Evolutionary conservation across 2,888 invertebrate genomes (phyloP).

Genomic region (Dysmachus trigonus): DNA sequence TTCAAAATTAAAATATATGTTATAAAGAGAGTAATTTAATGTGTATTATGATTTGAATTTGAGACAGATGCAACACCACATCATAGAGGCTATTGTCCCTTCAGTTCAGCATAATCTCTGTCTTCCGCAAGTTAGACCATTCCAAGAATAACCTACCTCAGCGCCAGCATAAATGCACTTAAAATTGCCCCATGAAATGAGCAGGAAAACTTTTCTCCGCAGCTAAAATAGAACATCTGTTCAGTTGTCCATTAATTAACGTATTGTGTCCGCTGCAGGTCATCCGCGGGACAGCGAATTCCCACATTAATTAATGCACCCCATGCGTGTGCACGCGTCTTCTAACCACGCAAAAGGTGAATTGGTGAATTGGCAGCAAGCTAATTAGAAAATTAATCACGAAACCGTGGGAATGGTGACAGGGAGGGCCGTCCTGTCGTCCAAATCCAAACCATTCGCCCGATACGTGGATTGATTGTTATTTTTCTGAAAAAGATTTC

Average conservation of each 20-base stretch:
- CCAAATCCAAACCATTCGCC: background rate
- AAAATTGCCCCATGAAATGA: background rate
- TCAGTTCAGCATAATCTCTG: background rate
- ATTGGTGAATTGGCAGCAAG: background rate
- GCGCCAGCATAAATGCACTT: background rate
- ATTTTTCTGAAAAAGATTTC: background rate
- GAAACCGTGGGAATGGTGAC: background rate
- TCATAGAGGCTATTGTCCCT: background rate
- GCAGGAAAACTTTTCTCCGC: background rate
- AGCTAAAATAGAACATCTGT: background rate
- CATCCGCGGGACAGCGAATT: background rate
- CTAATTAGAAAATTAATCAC: background rate
- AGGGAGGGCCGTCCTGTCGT: background rate
- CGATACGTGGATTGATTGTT: background rate
- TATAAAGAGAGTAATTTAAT: background rate
- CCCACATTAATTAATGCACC: background rate
- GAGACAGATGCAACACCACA: background rate
- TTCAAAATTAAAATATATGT: background rate
- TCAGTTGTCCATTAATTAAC: background rate
- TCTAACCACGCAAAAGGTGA: background rate
- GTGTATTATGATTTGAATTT: background rate
- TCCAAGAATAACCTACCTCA: background rate
- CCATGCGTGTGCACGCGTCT: background rate
- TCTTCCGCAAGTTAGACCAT: background rate
- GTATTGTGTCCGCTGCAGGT: background rate